phyloP scores from a whole-genome alignment of 2,888 invertebrate genomes.

The Therioaphis trifolii region DNA sequence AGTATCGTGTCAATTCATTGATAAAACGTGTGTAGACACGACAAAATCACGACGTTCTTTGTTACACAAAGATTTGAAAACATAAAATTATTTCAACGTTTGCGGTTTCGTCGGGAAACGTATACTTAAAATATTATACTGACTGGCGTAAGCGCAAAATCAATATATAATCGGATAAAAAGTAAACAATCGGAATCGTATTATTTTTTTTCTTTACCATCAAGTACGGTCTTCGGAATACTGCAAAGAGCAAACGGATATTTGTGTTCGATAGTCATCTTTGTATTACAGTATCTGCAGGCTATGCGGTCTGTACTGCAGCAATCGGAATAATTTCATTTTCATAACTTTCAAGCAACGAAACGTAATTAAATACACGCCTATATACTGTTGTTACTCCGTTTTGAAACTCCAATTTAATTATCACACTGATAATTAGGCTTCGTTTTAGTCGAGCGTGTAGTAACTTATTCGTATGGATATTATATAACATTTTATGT shows the following conservation, averaged over 20 bases:
- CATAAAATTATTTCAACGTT: background rate
- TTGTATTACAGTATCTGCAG: background rate
- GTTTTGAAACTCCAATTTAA: no score
- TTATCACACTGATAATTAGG: no score
- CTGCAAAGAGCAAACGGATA: background rate
- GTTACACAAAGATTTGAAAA: background rate
- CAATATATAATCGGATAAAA: background rate
- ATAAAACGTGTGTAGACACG: background rate
- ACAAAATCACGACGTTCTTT: conserved; percentile 18
- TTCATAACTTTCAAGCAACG: no score
- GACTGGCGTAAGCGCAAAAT: background rate
- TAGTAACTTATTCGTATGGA: no score
- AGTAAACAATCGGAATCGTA: background rate
- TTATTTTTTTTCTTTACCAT: background rate
- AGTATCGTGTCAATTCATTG: conserved; percentile 4
- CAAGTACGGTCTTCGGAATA: background rate
- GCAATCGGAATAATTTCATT: background rate
- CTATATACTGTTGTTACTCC: no score
- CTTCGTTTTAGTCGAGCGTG: no score
- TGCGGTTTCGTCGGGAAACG: background rate
- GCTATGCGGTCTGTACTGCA: background rate
- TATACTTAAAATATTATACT: background rate
- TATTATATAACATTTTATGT: background rate
- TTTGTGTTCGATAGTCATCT: background rate
- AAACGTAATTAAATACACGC: no score